phyloP scores from a whole-genome alignment of 2,113 vertebrate genomes.

The Protomyctophum bolini region DNA sequence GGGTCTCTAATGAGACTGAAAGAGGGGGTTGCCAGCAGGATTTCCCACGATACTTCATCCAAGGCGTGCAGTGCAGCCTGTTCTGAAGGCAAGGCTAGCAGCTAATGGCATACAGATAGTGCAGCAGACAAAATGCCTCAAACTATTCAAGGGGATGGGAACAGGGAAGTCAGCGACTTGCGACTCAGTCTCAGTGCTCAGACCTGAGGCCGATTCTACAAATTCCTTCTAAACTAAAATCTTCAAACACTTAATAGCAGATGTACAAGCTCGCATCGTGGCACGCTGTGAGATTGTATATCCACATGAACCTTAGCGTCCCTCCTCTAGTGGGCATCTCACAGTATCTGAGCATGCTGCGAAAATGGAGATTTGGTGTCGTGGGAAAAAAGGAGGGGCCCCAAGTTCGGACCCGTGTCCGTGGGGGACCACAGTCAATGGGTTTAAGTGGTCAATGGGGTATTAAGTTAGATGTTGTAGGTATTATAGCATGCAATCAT shows the following conservation, averaged over 20 bases:
- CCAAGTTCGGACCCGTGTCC: too few species aligned
- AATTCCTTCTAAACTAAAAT: too few species aligned
- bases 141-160: conserved; percentile 18
- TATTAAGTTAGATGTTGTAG: conserved; percentile 2
- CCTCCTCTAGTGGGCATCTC: too few species aligned
- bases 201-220: too few species aligned
- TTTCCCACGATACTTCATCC: conserved; percentile 62
- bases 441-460: conserved; percentile 5
- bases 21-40: conserved; percentile 9
- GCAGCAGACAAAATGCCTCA: conserved; percentile 37
- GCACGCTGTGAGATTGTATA: background rate
- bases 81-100: conserved; percentile 22
- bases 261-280: too few species aligned
- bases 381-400: too few species aligned
- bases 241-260: too few species aligned
- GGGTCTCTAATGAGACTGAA: conserved; percentile 34
- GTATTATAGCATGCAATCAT: conserved; percentile 13
- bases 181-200: conserved; percentile 24
- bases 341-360: too few species aligned
- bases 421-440: too few species aligned
- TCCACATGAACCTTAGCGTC: too few species aligned
- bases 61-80: conserved; percentile 15
- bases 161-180: conserved; percentile 23
- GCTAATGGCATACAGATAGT: conserved; percentile 29
- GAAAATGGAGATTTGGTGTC: too few species aligned